These are phyloP conservation scores for Ceratina australensis DNA, from an alignment of 1,140 invertebrate genomes.

Conservation along the genomic window DNA sequence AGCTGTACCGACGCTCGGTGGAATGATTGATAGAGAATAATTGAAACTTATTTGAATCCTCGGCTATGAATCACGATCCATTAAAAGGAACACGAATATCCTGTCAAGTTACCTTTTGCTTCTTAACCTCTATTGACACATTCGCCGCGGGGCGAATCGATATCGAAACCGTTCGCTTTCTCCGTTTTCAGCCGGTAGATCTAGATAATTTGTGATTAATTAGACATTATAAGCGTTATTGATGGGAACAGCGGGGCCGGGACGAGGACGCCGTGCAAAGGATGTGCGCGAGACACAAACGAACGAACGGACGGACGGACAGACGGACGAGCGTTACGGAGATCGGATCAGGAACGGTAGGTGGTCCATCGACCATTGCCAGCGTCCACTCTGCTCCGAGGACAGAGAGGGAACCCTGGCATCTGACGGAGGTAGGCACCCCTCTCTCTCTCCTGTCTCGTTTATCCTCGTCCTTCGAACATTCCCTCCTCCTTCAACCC, in stretches of 20 bases:
- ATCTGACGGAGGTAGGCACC: conserved; percentile 41
- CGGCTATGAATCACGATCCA: too few species aligned
- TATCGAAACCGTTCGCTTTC: conserved; percentile 11
- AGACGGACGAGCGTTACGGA: conserved; percentile 74
- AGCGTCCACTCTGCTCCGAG: conserved; percentile 56
- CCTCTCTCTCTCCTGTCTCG: conserved; percentile 26
- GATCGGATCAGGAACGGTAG: conserved; percentile 79
- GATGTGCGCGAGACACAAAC: conserved; percentile 48
- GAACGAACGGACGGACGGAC: conserved; percentile 64
- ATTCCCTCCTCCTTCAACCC: conserved; percentile 3
- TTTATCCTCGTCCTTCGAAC: neutral
- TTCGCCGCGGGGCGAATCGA: neutral
- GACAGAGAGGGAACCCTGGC: conserved; percentile 30
- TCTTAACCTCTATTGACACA: conserved; percentile 43
- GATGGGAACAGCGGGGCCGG: conserved; percentile 74
- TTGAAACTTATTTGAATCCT: too few species aligned
- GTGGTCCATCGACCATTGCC: conserved; percentile 75
- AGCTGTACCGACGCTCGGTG: too few species aligned
- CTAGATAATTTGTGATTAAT: conserved; percentile 80
- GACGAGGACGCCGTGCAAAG: conserved; percentile 45
- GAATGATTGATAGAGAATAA: too few species aligned
- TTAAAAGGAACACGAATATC: conserved; percentile 29
- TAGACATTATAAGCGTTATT: conserved; percentile 79
- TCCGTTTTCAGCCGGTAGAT: conserved; percentile 58
- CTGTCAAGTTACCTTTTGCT: too few species aligned